Percentiles rank a stretch among this genome's conserved stretches.
Conservation (phyloP, 2,888 invertebrate species). For the Stenotaenia linearis region DNA sequence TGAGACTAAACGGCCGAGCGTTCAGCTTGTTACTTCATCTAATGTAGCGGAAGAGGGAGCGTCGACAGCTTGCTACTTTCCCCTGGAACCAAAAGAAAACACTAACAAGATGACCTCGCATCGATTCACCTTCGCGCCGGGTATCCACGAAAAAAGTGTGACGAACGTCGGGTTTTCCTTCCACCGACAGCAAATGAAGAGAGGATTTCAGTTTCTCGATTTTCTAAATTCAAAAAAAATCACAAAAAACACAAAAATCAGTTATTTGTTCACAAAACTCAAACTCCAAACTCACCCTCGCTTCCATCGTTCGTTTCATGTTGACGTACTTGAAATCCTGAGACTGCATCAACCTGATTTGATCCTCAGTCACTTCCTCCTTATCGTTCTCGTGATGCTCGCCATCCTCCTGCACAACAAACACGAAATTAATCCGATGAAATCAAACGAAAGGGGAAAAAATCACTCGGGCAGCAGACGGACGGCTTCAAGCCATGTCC, state of each 20-base stretch:
- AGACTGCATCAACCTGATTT: constrained; percentile 79
- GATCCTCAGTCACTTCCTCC: constrained; percentile 66
- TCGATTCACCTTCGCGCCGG: constrained; percentile 51
- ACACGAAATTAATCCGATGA: not conserved
- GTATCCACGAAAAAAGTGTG: constrained; percentile 75
- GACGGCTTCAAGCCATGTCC: not conserved
- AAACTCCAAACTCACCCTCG: constrained; percentile 50
- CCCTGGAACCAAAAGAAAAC: not conserved
- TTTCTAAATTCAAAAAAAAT: constrained; percentile 51
- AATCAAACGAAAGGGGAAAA: not conserved
- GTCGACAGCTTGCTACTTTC: not conserved
- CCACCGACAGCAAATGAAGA: constrained; percentile 74
- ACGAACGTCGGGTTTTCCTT: constrained; percentile 62
- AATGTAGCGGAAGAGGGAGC: not conserved
- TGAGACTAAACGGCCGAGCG: not conserved
- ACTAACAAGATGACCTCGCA: not conserved
- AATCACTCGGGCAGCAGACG: not conserved
- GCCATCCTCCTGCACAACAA: constrained; percentile 45
- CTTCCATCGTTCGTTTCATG: constrained; percentile 77
- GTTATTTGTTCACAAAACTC: not conserved
- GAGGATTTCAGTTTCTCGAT: constrained; percentile 67
- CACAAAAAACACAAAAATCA: constrained; percentile 29
- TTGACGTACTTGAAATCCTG: constrained; percentile 86
- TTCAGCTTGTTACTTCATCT: not conserved
- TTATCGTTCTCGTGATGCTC: constrained; percentile 60